Percentiles rank a stretch among this genome's conserved stretches.
Conservation (phyloP, 2,888 invertebrate species). For the Diarsia dahlii region DNA sequence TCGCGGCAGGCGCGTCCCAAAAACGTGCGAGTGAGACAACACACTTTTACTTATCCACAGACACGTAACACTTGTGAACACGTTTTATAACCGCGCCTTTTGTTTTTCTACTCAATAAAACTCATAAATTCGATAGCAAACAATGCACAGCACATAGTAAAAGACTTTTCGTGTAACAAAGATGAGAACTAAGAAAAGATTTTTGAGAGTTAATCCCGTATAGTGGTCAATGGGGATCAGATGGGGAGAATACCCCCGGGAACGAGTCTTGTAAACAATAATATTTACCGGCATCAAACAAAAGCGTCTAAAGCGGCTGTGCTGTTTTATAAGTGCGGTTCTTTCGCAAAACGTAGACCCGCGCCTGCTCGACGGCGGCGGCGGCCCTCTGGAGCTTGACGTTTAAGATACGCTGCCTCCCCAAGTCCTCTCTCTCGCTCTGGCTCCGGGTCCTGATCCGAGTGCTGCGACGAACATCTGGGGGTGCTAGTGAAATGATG, state of each 20-base stretch:
- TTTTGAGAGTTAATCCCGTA: background rate
- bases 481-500: too few relatives aligned
- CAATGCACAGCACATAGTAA: background rate
- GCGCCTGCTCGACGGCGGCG: too few relatives aligned
- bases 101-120: background rate
- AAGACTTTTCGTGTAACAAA: background rate
- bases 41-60: background rate
- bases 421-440: too few relatives aligned
- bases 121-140: background rate
- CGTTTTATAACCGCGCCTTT: background rate
- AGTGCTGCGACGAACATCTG: too few relatives aligned
- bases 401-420: too few relatives aligned
- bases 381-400: too few relatives aligned
- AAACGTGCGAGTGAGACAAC: slow-evolving; percentile 12
- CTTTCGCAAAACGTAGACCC: too few relatives aligned
- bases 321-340: too few relatives aligned
- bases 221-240: background rate
- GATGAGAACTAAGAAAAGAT: background rate
- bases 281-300: background rate
- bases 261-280: background rate
- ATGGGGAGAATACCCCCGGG: background rate
- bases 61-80: background rate
- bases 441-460: too few relatives aligned
- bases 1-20: background rate
- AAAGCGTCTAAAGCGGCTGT: background rate